These are phyloP conservation scores for Notolabrus celidotus DNA, from an alignment of 2,797 vertebrate genomes.

Conservation along the genomic window DNA sequence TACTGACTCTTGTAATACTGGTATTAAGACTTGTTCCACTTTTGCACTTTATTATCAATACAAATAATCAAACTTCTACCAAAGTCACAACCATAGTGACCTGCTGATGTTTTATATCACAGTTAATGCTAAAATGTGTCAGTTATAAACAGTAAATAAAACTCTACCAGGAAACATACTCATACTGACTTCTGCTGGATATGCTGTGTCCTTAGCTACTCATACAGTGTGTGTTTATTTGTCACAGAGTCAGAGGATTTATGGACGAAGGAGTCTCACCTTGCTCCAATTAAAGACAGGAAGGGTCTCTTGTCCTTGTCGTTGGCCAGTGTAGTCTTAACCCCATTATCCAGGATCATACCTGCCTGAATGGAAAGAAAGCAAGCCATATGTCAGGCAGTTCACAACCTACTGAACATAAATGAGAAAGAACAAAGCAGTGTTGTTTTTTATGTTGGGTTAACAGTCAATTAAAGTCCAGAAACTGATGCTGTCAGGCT, in stretches of 20 bases:
- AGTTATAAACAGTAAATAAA: too few relatives aligned
- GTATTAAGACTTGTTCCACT: too few relatives aligned
- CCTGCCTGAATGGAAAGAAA: slow-evolving; percentile 86
- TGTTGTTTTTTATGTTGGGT: too few relatives aligned
- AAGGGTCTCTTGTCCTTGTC: slow-evolving; percentile 96
- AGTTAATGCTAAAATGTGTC: too few relatives aligned
- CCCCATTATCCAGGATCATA: slow-evolving; percentile 97
- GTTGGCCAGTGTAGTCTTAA: slow-evolving; percentile 94
- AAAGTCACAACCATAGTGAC: too few relatives aligned
- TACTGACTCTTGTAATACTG: too few relatives aligned
- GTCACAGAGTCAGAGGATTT: not conserved
- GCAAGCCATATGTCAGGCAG: not conserved
- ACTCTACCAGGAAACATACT: not conserved
- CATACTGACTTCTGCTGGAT: slow-evolving; percentile 2
- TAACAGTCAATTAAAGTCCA: too few relatives aligned
- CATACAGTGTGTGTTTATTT: not conserved
- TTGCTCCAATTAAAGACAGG: slow-evolving; percentile 92
- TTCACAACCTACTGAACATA: not conserved
- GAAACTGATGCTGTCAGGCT: too few relatives aligned
- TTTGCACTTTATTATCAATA: too few relatives aligned
- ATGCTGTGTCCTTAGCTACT: slow-evolving; percentile 1
- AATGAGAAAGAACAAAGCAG: not conserved
- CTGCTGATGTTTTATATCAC: too few relatives aligned
- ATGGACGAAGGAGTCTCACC: slow-evolving; percentile 80
- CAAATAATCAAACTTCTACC: too few relatives aligned